Base-by-base conservation (phyloP, 2,888 invertebrate genomes). In the Ceriagrion tenellum region DNA sequence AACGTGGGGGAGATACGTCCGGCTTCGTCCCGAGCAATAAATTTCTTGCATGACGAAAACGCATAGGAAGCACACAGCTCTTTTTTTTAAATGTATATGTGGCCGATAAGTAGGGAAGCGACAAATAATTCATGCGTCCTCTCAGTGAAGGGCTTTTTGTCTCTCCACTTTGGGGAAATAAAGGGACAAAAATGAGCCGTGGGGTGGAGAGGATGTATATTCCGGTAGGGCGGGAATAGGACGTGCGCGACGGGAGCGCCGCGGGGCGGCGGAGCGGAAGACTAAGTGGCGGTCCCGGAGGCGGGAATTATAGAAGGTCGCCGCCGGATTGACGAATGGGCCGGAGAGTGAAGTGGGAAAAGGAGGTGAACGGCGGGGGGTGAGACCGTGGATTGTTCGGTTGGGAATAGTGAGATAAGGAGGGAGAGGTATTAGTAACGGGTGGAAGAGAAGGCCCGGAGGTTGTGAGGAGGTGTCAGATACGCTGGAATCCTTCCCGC, bases 201-300 rank as follows among this genome's bases (percentile, higher is more conserved):
- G n/a, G n/a, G 2, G 81, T 16, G n/a, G 26, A 23, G 88, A 23
- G 4, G 47, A 12, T 8, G 20, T 2, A 12, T 12, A 20, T 59
- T 59, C 13, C 89, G 47, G 47, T 2, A 47, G 47, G 2, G 47
- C 47, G 47, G 47, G 47, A 47, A 47, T 8, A 47, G 47, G 47
- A 47, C 47, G 55, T 18, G 93, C 10, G 91, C 91, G 91, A 91
- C 63, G 35, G 69, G 63, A 13, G 93, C 69, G 93, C 93, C 74
- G 69, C 93, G 6, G n/a, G 91, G 69, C 35, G 63, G 59, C 30
- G n/a, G 55, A 55, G 89, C n/a, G 0, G 55, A 89, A 55, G 89
- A 89, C 89, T 89, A 89, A 89, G 89, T 55, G 89, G 55, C 20
- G 23, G 89, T 2, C 89, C 55, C 55, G 55, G 55, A 89, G 90